phyloP scores from a whole-genome alignment of 2,113 vertebrate genomes.

The Conger conger region DNA sequence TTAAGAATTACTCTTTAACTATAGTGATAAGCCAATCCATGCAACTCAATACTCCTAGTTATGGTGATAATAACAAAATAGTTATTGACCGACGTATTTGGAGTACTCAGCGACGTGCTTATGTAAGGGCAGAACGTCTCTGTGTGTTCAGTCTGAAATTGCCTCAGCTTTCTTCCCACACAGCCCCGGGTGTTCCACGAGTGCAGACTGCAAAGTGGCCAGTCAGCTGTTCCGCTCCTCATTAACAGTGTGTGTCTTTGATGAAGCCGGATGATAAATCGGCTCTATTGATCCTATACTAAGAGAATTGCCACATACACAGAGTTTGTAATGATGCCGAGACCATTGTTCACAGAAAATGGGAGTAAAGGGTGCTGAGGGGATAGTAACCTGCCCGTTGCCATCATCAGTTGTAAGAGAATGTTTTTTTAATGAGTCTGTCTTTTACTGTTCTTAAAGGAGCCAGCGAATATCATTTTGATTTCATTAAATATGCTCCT shows the following conservation, averaged over 20 bases:
- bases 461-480: neutral
- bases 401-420: neutral
- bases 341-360: conserved; percentile 10
- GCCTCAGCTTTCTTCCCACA: neutral
- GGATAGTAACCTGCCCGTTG: neutral
- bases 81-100: neutral
- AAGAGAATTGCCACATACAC: conserved; percentile 47
- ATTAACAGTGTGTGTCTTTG: conserved; percentile 45
- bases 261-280: conserved; percentile 46
- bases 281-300: conserved; percentile 40
- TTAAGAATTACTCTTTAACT: too few relatives aligned
- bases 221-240: conserved; percentile 47
- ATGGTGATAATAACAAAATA: neutral
- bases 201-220: conserved; percentile 33
- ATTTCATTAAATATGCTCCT: neutral
- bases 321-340: conserved; percentile 25
- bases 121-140: neutral
- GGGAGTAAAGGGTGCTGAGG: neutral
- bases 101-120: neutral
- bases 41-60: too few relatives aligned
- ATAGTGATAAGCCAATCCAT: too few relatives aligned
- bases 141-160: neutral
- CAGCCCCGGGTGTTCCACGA: neutral
- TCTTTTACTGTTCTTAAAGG: neutral
- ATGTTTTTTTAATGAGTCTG: neutral